Percentiles rank a stretch among this genome's conserved stretches.
Evolutionary conservation across 2,113 vertebrate genomes (phyloP).

Genomic region (Axis porcinus): DNA sequence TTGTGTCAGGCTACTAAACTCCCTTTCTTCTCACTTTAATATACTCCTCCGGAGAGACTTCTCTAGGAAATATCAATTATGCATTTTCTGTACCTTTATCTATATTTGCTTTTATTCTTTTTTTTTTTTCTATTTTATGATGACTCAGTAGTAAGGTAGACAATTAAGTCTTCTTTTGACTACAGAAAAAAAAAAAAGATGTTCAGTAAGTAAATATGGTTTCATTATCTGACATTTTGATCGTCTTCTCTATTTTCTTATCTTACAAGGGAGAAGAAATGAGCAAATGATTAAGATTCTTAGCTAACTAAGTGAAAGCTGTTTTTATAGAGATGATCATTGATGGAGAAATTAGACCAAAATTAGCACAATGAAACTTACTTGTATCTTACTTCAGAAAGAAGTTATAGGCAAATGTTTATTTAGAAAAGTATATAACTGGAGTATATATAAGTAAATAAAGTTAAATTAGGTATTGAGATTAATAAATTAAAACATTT

Average conservation of each 20-base stretch:
- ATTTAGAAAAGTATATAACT: not conserved
- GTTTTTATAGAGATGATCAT: not conserved
- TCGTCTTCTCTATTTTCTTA: slow-evolving; percentile 33
- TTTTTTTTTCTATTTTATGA: slow-evolving; percentile 52
- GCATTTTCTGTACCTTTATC: slow-evolving; percentile 32
- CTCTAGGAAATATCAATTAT: slow-evolving; percentile 73
- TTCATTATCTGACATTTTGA: slow-evolving; percentile 42
- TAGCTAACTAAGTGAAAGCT: not conserved
- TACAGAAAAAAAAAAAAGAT: slow-evolving; percentile 25
- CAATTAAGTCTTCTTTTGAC: slow-evolving; percentile 39
- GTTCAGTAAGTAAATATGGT: not conserved
- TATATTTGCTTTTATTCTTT: slow-evolving; percentile 59
- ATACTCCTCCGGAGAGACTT: slow-evolving; percentile 44
- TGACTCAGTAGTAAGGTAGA: slow-evolving; percentile 29
- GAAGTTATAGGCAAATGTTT: not conserved
- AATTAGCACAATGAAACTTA: not conserved
- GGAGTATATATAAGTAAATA: not conserved
- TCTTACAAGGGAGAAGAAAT: not conserved
- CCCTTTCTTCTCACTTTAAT: slow-evolving; percentile 7
- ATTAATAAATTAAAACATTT: not conserved
- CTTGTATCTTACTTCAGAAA: not conserved
- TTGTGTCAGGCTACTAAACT: slow-evolving; percentile 34
- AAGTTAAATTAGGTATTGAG: not conserved
- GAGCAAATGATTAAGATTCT: not conserved
- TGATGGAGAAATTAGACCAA: not conserved